Percentiles rank a stretch among this genome's conserved stretches.
These are phyloP conservation scores for Pseudomyrmex concolor DNA, from an alignment of 1,140 invertebrate genomes.

Conservation along the genomic window DNA sequence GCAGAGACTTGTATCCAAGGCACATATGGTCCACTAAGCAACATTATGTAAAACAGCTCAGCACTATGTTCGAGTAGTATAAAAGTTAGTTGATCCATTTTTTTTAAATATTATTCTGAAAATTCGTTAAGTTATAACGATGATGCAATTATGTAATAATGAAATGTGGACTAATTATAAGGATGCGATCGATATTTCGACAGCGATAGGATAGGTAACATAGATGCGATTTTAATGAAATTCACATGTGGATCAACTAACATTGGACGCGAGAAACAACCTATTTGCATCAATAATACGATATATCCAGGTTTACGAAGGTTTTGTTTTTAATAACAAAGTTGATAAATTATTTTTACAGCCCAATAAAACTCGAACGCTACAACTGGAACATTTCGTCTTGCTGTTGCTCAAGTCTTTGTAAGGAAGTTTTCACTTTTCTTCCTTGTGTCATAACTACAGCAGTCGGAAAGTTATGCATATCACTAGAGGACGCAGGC, in stretches of 20 bases:
- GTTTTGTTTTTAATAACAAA: conserved; percentile 63
- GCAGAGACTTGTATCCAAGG: conserved; percentile 62
- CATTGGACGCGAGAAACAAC: conserved; percentile 53
- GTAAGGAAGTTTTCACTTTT: conserved; percentile 91
- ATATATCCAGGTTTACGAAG: conserved; percentile 60
- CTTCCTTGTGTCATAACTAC: conserved; percentile 91
- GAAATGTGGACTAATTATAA: not conserved
- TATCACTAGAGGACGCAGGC: conserved; percentile 80
- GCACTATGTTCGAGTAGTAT: conserved; percentile 59
- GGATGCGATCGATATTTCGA: conserved; percentile 7
- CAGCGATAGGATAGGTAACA: conserved; percentile 10
- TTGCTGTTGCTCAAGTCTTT: conserved; percentile 92
- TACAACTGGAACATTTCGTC: conserved; percentile 96
- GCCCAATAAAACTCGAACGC: conserved; percentile 82
- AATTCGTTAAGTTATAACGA: not conserved
- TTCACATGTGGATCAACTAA: conserved; percentile 62
- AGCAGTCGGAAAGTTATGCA: conserved; percentile 85
- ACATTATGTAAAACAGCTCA: conserved; percentile 62
- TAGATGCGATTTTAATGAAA: conserved; percentile 34
- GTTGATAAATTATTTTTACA: conserved; percentile 60
- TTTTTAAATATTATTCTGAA: conserved; percentile 52
- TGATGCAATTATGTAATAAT: conserved; percentile 19
- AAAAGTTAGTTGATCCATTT: conserved; percentile 63
- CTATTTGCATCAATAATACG: conserved; percentile 63
- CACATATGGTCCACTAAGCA: conserved; percentile 69